These are phyloP conservation scores for Sebastes cheni DNA, from an alignment of 2,797 vertebrate genomes.

Conservation along the genomic window DNA sequence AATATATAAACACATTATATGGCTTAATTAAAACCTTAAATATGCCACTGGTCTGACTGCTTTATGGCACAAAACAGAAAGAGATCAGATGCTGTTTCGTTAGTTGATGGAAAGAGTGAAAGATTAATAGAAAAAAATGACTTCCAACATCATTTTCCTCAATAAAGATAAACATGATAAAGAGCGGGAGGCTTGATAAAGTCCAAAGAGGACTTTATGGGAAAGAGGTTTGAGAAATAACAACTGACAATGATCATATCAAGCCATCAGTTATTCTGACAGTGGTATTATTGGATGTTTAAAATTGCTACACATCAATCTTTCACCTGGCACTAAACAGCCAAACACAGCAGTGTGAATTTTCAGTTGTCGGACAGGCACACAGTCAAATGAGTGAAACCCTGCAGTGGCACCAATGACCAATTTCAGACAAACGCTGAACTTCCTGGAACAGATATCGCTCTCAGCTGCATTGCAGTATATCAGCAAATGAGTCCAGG, in stretches of 20 bases:
- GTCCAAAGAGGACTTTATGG: background rate
- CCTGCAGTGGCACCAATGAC: constrained; percentile 12
- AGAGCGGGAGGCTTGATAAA: background rate
- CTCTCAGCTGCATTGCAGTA: constrained; percentile 36
- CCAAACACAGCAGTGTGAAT: background rate
- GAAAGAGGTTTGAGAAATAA: background rate
- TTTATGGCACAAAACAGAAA: background rate
- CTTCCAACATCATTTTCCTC: background rate
- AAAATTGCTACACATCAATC: background rate
- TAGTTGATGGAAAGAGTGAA: background rate
- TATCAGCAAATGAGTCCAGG: constrained; percentile 5
- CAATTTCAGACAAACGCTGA: constrained; percentile 20
- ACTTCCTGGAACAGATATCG: constrained; percentile 12
- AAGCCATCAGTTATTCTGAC: background rate
- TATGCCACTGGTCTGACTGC: background rate
- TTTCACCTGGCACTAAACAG: background rate
- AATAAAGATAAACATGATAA: background rate
- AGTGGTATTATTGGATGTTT: background rate
- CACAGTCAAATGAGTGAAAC: background rate
- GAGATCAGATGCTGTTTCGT: background rate
- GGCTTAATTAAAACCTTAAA: no score
- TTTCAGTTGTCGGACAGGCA: background rate
- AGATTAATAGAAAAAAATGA: background rate
- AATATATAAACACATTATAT: no score
- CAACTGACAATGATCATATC: background rate